Evolutionary conservation across 1,140 invertebrate genomes (phyloP).

Genomic region (Heliconius nattereri): DNA sequence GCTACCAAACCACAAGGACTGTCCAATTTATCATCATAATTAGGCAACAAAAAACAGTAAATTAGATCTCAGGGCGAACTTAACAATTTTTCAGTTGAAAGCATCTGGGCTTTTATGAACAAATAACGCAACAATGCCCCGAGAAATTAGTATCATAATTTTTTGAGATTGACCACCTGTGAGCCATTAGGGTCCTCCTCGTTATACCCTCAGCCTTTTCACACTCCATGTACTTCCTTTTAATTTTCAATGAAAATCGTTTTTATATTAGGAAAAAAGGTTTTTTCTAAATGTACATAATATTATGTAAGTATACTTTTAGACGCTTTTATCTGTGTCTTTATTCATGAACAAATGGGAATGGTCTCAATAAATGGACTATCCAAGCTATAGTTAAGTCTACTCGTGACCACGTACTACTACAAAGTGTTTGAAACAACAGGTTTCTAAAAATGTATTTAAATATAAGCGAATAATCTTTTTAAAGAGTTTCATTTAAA

Average conservation of each 20-base stretch:
- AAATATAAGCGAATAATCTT: too few species aligned
- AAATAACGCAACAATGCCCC: constrained; percentile 25
- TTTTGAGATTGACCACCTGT: constrained; percentile 36
- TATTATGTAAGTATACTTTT: not conserved
- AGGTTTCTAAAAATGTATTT: too few species aligned
- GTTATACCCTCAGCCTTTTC: constrained; percentile 25
- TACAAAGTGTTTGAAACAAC: too few species aligned
- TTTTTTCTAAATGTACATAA: not conserved
- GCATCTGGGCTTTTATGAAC: constrained; percentile 15
- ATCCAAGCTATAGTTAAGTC: too few species aligned
- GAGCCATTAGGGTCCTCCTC: constrained; percentile 20
- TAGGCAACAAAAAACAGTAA: not conserved
- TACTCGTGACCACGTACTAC: too few species aligned
- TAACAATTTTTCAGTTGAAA: constrained; percentile 11
- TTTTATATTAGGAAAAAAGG: not conserved
- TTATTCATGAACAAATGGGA: too few species aligned
- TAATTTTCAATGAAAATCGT: constrained; percentile 6
- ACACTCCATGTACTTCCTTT: not conserved
- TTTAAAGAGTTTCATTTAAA: too few species aligned
- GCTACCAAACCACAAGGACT: too few species aligned
- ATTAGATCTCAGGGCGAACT: not conserved
- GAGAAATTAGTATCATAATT: constrained; percentile 26
- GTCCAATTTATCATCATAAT: too few species aligned
- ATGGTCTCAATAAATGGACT: too few species aligned
- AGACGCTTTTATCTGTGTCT: too few species aligned